Percentiles rank a stretch among this genome's conserved stretches.
These are phyloP conservation scores for Gryon sp. DNA, from an alignment of 1,140 invertebrate species.

Conservation along the genomic window DNA sequence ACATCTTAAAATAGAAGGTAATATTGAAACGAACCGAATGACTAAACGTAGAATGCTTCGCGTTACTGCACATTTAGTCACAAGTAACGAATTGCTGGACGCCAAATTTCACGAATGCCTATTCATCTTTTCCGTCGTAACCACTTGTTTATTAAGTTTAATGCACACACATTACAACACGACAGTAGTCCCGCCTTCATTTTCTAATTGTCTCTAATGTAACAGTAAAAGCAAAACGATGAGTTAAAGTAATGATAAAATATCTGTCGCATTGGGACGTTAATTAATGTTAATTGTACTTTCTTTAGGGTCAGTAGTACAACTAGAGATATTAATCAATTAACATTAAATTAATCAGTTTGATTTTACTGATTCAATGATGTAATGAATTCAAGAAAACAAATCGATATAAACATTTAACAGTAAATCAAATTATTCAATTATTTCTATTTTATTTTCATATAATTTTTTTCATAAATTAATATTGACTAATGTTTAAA, in stretches of 20 bases:
- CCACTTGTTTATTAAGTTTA: conserved; percentile 14
- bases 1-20: background rate
- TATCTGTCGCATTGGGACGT: background rate
- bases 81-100: background rate
- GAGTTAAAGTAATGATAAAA: conserved; percentile 23
- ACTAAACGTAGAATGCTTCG: background rate
- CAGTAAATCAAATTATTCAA: no score
- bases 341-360: no score
- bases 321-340: no score
- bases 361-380: no score
- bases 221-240: conserved; percentile 26
- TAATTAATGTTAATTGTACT: conserved; percentile 22
- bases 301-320: background rate
- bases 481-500: no score
- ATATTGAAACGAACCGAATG: background rate
- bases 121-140: conserved; percentile 4
- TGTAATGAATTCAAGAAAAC: no score
- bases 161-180: conserved; percentile 16
- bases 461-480: no score
- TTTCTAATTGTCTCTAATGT: conserved; percentile 48
- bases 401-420: no score
- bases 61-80: background rate
- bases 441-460: no score
- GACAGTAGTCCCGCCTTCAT: conserved; percentile 18
- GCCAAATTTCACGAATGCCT: conserved; percentile 1